These are phyloP conservation scores for Hypselothyrea guttata DNA, from an alignment of 2,888 invertebrate genomes.

Conservation along the genomic window DNA sequence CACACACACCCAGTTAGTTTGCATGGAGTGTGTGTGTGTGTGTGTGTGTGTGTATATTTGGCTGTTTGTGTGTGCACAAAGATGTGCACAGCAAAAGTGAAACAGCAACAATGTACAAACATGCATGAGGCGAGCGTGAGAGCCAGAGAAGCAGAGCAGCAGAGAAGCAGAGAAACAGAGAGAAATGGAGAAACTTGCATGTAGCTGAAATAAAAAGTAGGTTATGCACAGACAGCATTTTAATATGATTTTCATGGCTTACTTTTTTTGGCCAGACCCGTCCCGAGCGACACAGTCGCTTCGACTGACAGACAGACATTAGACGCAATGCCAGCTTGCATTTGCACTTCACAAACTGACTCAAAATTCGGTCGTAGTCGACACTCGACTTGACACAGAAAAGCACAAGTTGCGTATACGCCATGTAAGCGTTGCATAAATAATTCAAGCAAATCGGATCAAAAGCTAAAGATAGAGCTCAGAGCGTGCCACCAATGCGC, in stretches of 20 bases:
- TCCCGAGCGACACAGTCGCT: conserved; percentile 8
- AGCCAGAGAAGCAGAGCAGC: no score
- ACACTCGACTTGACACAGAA: conserved; percentile 34
- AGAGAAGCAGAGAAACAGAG: no score
- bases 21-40: conserved; percentile 5
- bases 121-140: conserved; percentile 10
- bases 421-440: conserved; percentile 8
- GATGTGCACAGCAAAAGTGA: conserved; percentile 72
- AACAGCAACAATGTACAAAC: conserved; percentile 61
- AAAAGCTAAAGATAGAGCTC: conserved; percentile 10
- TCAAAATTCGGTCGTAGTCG: conserved; percentile 23
- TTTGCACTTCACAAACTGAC: conserved; percentile 39
- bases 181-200: conserved; percentile 20
- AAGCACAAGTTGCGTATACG: conserved; percentile 39
- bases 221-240: conserved; percentile 72
- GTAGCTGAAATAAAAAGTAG: conserved; percentile 61
- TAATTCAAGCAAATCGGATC: conserved; percentile 15
- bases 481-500: no score
- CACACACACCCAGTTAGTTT: conserved; percentile 19
- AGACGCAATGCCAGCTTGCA: conserved; percentile 12
- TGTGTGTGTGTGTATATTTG: conserved; percentile 16
- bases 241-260: conserved; percentile 76
- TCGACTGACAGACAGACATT: conserved; percentile 20
- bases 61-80: conserved; percentile 25
- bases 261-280: conserved; percentile 41